Conservation (phyloP, 2,113 vertebrate species). For the Cromileptes altivelis region DNA sequence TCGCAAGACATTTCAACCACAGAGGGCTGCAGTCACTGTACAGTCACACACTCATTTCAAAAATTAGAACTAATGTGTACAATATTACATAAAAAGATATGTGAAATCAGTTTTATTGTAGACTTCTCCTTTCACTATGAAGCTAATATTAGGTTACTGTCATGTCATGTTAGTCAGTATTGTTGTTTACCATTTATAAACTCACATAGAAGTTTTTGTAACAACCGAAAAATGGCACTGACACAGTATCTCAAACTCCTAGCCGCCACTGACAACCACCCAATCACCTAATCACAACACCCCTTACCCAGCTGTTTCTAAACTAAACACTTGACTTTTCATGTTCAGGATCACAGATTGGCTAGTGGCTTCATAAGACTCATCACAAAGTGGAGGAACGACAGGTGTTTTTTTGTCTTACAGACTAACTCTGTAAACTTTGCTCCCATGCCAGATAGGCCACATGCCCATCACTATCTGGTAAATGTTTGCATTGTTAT, state of each 20-base stretch:
- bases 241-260: not conserved
- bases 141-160: not conserved
- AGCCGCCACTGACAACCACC: not conserved
- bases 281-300: not conserved
- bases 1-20: not conserved
- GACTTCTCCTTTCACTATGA: not conserved
- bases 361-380: not conserved
- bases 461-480: slow-evolving; percentile 15
- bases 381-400: not conserved
- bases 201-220: not conserved
- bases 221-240: slow-evolving; percentile 7
- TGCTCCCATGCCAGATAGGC: slow-evolving; percentile 23
- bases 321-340: not conserved
- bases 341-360: not conserved
- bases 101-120: not conserved
- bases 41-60: not conserved
- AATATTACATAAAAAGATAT: not conserved
- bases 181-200: not conserved
- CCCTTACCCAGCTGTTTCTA: not conserved
- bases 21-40: not conserved
- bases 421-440: slow-evolving; percentile 17
- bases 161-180: not conserved
- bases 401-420: not conserved
- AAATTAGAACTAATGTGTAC: not conserved
- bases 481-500: slow-evolving; percentile 30